Evolutionary conservation across 2,888 invertebrate species (phyloP).

Genomic region (Lasioglossum figueresi): DNA sequence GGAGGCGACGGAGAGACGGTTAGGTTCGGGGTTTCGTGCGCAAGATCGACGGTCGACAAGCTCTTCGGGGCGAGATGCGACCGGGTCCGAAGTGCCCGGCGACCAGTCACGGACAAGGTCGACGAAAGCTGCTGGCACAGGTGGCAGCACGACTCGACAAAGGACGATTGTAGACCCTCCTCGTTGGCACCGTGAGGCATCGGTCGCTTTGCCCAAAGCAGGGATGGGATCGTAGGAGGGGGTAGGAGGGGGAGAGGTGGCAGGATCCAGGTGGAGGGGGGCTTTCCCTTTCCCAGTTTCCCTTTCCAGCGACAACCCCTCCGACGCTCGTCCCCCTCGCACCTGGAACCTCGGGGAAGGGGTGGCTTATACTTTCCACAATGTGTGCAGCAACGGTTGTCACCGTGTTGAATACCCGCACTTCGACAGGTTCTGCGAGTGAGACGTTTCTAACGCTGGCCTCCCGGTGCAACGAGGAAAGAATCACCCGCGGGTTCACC

Average conservation of each 20-base stretch:
- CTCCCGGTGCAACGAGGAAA: constrained; percentile 72
- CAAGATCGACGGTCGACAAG: constrained; percentile 42
- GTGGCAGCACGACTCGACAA: constrained; percentile 82
- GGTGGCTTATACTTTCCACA: constrained; percentile 66
- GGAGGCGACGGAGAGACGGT: not conserved
- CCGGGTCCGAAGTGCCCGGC: constrained; percentile 53
- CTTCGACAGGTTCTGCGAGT: constrained; percentile 71
- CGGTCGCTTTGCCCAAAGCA: constrained; percentile 53
- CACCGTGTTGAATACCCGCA: constrained; percentile 73
- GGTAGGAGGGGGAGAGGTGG: constrained; percentile 52
- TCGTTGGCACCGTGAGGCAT: constrained; percentile 68
- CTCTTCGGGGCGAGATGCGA: constrained; percentile 36
- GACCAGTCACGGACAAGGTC: constrained; percentile 68
- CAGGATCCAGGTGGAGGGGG: constrained; percentile 54
- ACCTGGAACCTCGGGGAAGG: constrained; percentile 44
- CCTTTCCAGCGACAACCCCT: constrained; percentile 65
- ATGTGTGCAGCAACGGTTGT: constrained; percentile 72
- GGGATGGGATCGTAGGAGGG: constrained; percentile 55
- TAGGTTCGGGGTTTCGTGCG: constrained; percentile 26
- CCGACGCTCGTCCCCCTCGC: constrained; percentile 37
- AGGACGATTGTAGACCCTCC: constrained; percentile 70
- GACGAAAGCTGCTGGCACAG: constrained; percentile 74
- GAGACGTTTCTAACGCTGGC: constrained; percentile 69
- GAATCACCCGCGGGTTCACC: constrained; percentile 72
- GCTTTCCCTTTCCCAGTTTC: constrained; percentile 36